These are phyloP conservation scores for Timema podura DNA, from an alignment of 2,888 invertebrate species.

Conservation along the genomic window DNA sequence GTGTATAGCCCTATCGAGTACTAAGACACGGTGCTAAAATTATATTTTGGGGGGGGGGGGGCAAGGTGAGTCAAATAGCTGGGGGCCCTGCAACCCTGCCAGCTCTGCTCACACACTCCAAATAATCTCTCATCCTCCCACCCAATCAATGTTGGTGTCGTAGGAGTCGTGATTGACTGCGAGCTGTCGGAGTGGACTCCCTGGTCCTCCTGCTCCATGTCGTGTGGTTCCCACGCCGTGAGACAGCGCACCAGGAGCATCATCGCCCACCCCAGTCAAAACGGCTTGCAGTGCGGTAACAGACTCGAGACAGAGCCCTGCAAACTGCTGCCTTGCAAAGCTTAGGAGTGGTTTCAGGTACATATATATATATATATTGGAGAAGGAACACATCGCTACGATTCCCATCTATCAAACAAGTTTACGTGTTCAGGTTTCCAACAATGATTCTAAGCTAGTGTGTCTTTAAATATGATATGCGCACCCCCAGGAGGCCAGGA, in stretches of 20 bases:
- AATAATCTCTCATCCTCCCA: too few species aligned
- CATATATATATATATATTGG: not conserved
- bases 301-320: conserved; percentile 45
- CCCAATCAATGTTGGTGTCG: not conserved
- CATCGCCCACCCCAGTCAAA: conserved; percentile 41
- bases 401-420: too few species aligned
- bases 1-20: too few species aligned
- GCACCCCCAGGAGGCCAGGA: too few species aligned
- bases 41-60: too few species aligned
- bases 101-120: too few species aligned
- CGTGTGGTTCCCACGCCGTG: conserved; percentile 45
- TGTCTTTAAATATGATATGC: too few species aligned
- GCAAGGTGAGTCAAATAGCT: too few species aligned
- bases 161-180: conserved; percentile 31
- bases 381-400: not conserved
- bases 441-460: too few species aligned
- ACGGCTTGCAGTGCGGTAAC: conserved; percentile 44
- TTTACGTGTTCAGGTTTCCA: too few species aligned
- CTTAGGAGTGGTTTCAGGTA: not conserved
- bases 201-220: conserved; percentile 40
- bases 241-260: conserved; percentile 52
- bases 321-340: conserved; percentile 38
- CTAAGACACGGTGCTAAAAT: too few species aligned
- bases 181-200: conserved; percentile 34
- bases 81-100: too few species aligned